Conservation (phyloP, 1,140 invertebrate genomes). For the Leptinotarsa texana region DNA sequence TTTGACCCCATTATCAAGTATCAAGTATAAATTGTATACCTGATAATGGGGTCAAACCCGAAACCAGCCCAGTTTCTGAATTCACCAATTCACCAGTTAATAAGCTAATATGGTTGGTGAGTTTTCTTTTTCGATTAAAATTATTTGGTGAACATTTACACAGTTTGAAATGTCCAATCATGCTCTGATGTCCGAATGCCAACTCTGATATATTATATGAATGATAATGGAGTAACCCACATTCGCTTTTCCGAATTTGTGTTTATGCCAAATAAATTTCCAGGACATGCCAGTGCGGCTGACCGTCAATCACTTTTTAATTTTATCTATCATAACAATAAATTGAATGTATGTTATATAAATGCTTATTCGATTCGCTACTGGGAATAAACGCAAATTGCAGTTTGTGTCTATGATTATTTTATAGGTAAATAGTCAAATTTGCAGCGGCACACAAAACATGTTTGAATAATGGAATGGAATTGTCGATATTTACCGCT, state of each 20-base stretch:
- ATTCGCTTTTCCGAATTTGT: conserved; percentile 2
- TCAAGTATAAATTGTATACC: no score
- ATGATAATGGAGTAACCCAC: neutral
- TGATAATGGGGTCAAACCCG: no score
- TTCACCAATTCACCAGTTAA: no score
- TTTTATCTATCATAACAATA: neutral
- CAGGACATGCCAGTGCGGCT: neutral
- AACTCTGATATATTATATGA: no score
- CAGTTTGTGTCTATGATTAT: neutral
- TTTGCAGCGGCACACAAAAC: neutral
- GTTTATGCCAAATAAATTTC: conserved; percentile 4
- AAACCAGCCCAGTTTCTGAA: no score
- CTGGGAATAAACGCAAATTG: neutral
- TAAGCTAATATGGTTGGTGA: no score
- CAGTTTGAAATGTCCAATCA: no score
- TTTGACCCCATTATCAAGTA: no score
- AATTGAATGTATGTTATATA: conserved; percentile 1
- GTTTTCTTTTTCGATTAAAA: no score
- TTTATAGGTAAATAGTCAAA: neutral
- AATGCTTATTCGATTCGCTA: neutral
- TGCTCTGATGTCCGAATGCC: no score
- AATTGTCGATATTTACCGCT: neutral
- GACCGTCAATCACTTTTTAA: conserved; percentile 5
- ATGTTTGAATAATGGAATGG: neutral
- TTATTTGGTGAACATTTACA: no score